Conservation (phyloP, 1,140 invertebrate species). For the Papilio polytes region DNA sequence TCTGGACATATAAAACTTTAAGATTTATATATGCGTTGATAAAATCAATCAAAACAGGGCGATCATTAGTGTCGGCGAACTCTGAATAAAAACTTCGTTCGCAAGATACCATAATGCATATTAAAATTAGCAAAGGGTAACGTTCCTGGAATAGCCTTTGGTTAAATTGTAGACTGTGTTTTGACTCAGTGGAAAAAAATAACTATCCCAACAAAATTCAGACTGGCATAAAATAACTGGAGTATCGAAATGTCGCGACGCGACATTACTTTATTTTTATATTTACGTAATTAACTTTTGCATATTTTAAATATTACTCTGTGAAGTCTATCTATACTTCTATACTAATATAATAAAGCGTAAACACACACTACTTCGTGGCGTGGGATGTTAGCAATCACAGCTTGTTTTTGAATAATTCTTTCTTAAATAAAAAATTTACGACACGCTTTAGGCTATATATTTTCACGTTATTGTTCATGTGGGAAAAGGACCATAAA, state of each 20-base stretch:
- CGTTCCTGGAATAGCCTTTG: not conserved
- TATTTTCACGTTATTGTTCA: too few relatives aligned
- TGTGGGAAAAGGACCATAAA: too few relatives aligned
- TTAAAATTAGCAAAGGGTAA: slow-evolving; percentile 13
- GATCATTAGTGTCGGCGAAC: slow-evolving; percentile 21
- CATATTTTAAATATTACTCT: too few relatives aligned
- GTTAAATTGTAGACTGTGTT: not conserved
- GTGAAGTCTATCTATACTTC: too few relatives aligned
- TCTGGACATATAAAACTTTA: too few relatives aligned
- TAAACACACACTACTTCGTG: too few relatives aligned
- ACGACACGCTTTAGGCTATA: too few relatives aligned
- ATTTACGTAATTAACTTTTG: not conserved
- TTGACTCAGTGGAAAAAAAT: not conserved
- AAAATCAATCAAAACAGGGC: not conserved
- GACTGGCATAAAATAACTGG: not conserved
- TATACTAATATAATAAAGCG: too few relatives aligned
- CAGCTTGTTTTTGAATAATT: too few relatives aligned
- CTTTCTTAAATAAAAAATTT: too few relatives aligned
- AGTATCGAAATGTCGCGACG: not conserved
- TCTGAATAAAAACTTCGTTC: not conserved
- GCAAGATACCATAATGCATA: not conserved
- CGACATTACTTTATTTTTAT: not conserved
- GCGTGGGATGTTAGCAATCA: too few relatives aligned
- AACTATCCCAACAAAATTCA: not conserved
- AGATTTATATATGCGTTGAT: not conserved